Percentiles rank a stretch among this genome's conserved stretches.
Evolutionary conservation across 1,140 invertebrate genomes (phyloP).

Genomic region (Lasaia peninsularis): DNA sequence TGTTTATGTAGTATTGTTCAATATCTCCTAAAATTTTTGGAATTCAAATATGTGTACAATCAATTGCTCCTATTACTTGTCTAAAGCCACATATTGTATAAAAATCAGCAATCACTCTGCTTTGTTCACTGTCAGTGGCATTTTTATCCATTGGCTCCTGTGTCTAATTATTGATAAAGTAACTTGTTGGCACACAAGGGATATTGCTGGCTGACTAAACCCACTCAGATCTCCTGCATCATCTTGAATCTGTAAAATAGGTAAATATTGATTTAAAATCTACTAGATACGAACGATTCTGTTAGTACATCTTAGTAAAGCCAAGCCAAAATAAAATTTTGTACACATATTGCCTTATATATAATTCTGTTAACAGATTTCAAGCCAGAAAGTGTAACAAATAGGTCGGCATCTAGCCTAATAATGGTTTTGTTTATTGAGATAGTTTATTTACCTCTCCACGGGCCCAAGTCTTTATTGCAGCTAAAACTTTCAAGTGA

Average conservation of each 20-base stretch:
- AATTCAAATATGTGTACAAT: constrained; percentile 24
- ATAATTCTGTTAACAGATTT: no score
- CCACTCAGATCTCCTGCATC: no score
- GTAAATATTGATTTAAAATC: no score
- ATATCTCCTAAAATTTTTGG: constrained; percentile 16
- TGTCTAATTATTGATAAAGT: neutral
- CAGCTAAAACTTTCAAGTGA: constrained; percentile 22
- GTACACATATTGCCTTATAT: no score
- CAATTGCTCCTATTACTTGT: constrained; percentile 23
- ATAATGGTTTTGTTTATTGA: neutral
- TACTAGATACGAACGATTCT: no score
- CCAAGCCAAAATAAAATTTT: no score
- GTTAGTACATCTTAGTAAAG: no score
- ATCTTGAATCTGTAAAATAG: no score
- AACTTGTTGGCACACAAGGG: no score
- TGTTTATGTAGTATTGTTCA: constrained; percentile 20
- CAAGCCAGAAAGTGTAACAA: constrained; percentile 6
- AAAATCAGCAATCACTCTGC: no score
- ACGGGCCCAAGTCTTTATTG: constrained; percentile 22
- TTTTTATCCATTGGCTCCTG: neutral
- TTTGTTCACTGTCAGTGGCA: neutral
- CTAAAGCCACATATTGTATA: no score
- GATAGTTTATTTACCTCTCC: constrained; percentile 23
- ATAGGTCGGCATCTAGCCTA: neutral
- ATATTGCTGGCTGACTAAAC: neutral